Evolutionary conservation across 2,797 vertebrate species (phyloP).

Genomic region (Pteronotus mesoamericanus): DNA sequence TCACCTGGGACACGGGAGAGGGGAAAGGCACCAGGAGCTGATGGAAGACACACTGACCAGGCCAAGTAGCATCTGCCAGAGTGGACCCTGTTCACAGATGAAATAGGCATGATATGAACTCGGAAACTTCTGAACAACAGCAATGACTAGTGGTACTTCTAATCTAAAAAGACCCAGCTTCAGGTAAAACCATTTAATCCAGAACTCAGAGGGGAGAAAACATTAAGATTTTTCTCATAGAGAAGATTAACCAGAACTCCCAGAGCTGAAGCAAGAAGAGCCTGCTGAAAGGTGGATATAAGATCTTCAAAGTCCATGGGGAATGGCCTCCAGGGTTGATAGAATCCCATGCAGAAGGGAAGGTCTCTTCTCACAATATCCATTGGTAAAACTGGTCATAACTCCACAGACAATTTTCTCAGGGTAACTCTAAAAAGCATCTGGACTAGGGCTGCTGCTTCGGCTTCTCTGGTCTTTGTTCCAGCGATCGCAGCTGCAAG

Average conservation of each 20-base stretch:
- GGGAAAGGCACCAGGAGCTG: background rate
- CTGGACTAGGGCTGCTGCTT: background rate
- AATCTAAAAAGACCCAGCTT: background rate
- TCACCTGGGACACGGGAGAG: background rate
- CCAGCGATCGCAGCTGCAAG: background rate
- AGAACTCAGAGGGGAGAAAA: background rate
- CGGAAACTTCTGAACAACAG: constrained; percentile 37
- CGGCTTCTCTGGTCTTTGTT: background rate
- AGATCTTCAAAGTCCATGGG: background rate
- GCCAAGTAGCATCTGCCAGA: background rate
- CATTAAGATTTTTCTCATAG: background rate
- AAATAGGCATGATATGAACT: background rate
- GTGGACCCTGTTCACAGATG: background rate
- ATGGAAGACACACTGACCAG: background rate
- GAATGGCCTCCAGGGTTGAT: background rate
- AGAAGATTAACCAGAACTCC: background rate
- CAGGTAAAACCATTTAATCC: background rate
- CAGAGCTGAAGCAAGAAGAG: background rate
- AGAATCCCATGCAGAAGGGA: background rate
- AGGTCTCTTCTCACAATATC: background rate
- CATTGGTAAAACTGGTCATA: background rate
- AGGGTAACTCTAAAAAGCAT: background rate
- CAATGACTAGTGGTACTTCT: background rate
- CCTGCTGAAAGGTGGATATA: background rate
- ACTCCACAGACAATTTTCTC: background rate